phyloP scores from a whole-genome alignment of 2,113 vertebrate genomes.

The Indri indri region DNA sequence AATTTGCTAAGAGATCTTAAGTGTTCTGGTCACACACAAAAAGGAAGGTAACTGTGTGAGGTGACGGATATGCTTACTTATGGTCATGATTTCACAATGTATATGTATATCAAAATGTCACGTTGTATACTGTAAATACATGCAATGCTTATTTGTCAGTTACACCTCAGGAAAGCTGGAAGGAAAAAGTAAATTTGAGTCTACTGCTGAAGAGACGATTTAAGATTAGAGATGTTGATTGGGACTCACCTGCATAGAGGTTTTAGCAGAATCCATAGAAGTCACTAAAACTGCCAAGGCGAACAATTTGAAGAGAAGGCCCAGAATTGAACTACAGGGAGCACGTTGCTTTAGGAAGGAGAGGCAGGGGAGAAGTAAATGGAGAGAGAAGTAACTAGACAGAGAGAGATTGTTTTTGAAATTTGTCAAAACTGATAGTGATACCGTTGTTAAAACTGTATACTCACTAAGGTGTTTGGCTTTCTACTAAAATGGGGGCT shows the following conservation, averaged over 20 bases:
- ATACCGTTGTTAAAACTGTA: neutral
- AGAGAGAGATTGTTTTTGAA: neutral
- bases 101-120: neutral
- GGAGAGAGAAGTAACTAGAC: neutral
- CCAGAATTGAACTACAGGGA: neutral
- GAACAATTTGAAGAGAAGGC: neutral
- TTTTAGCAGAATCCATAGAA: neutral
- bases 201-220: neutral
- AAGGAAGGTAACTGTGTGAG: neutral
- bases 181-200: neutral
- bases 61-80: neutral
- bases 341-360: neutral
- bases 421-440: neutral
- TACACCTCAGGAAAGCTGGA: neutral
- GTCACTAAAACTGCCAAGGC: neutral
- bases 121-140: neutral
- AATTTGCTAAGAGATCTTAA: neutral
- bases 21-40: neutral
- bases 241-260: neutral
- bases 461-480: neutral
- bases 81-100: neutral
- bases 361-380: neutral
- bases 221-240: neutral
- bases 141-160: neutral
- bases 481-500: neutral